A percentile compares a stretch with the other conserved stretches of the same genome.
phyloP scores from a whole-genome alignment of 2,888 invertebrate genomes.

The Oeneis ivallda region DNA sequence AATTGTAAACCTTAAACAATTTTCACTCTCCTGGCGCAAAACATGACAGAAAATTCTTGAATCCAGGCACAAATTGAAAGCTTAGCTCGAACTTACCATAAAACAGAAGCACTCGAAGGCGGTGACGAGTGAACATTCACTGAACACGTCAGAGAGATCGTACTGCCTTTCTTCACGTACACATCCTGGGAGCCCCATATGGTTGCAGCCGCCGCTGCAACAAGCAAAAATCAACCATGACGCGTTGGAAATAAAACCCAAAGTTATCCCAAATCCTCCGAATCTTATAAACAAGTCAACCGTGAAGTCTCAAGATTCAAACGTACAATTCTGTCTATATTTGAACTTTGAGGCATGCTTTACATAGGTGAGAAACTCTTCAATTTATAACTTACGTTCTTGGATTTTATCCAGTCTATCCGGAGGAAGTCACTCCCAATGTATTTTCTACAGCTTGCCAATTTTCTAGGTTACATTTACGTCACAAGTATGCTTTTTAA shows the following conservation, averaged over 20 bases:
- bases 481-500: not conserved
- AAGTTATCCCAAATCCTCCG: slow-evolving; percentile 8
- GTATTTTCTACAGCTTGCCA: slow-evolving; percentile 4
- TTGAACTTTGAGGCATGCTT: slow-evolving; percentile 25
- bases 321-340: slow-evolving; percentile 34
- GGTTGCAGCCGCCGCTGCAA: slow-evolving; percentile 92
- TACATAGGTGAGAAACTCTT: slow-evolving; percentile 26
- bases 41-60: not conserved
- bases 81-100: slow-evolving; percentile 77
- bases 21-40: not conserved
- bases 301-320: slow-evolving; percentile 38
- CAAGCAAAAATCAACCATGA: slow-evolving; percentile 56
- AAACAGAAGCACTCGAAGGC: slow-evolving; percentile 85
- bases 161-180: slow-evolving; percentile 94
- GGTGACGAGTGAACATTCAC: slow-evolving; percentile 93
- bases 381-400: slow-evolving; percentile 23
- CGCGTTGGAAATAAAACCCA: slow-evolving; percentile 23
- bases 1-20: not conserved
- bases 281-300: slow-evolving; percentile 30
- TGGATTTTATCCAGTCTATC: slow-evolving; percentile 4
- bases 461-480: slow-evolving; percentile 6
- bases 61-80: slow-evolving; percentile 18
- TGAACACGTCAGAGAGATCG: slow-evolving; percentile 93
- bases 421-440: not conserved
- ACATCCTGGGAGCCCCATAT: slow-evolving; percentile 93